Percentiles rank a stretch among this genome's conserved stretches.
Evolutionary conservation across 2,113 vertebrate genomes (phyloP).

Genomic region (Antennarius striatus): DNA sequence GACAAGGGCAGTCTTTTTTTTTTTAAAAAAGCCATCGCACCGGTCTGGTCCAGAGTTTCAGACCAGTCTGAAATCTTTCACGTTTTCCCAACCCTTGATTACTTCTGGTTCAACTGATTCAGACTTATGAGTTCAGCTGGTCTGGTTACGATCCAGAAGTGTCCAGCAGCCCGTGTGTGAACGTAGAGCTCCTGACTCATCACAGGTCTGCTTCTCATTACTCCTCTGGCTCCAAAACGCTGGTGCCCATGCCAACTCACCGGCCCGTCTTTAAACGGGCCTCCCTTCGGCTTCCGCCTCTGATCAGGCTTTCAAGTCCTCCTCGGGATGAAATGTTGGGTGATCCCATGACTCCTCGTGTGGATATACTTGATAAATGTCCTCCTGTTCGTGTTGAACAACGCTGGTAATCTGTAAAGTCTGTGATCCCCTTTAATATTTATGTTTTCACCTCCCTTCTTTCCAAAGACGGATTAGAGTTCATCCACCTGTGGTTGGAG

Average conservation of each 20-base stretch:
- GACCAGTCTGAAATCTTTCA: no score
- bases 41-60: no score
- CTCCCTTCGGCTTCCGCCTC: slow-evolving; percentile 11
- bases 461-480: slow-evolving; percentile 16
- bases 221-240: slow-evolving; percentile 54
- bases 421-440: slow-evolving; percentile 1
- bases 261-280: slow-evolving; percentile 37
- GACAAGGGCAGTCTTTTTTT: no score
- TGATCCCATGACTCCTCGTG: no score
- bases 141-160: neutral
- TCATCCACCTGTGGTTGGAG: slow-evolving; percentile 38
- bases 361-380: neutral
- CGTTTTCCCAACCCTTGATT: no score
- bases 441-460: neutral
- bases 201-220: slow-evolving; percentile 75
- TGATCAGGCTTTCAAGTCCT: no score
- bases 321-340: no score
- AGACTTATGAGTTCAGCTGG: neutral
- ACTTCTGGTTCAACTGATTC: no score
- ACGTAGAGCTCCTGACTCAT: slow-evolving; percentile 64
- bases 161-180: neutral
- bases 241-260: slow-evolving; percentile 52
- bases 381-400: neutral
- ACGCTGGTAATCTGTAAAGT: neutral
- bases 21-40: no score